These are phyloP conservation scores for Drosophila lutescens DNA, from an alignment of 2,888 invertebrate species.

Conservation along the genomic window DNA sequence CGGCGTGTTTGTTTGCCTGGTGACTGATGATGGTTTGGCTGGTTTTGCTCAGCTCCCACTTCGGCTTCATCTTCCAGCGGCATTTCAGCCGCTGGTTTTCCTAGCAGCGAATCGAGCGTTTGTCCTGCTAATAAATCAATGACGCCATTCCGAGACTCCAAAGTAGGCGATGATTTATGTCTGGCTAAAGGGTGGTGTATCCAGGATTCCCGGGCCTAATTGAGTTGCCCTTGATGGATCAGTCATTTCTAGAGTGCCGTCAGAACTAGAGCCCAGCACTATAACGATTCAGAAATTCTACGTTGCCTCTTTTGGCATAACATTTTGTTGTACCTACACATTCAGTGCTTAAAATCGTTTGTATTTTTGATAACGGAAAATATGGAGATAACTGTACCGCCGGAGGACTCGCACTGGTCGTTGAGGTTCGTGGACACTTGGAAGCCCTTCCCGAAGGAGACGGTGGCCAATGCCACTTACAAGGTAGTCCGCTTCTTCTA, in stretches of 20 bases:
- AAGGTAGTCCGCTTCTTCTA: slow-evolving; percentile 31
- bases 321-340: too few species aligned
- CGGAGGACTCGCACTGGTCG: slow-evolving; percentile 17
- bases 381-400: background rate
- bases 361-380: background rate
- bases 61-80: slow-evolving; percentile 7
- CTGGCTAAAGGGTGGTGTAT: slow-evolving; percentile 21
- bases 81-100: slow-evolving; percentile 6
- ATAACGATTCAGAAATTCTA: slow-evolving; percentile 1
- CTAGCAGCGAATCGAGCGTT: slow-evolving; percentile 1
- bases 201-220: slow-evolving; percentile 16
- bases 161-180: slow-evolving; percentile 57
- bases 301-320: background rate
- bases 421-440: slow-evolving; percentile 7
- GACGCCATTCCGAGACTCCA: slow-evolving; percentile 19
- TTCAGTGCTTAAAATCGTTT: background rate
- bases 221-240: slow-evolving; percentile 28
- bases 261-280: too few species aligned
- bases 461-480: slow-evolving; percentile 19
- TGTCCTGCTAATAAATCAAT: slow-evolving; percentile 61
- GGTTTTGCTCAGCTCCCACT: slow-evolving; percentile 7
- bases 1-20: slow-evolving; percentile 56
- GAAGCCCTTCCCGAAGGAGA: slow-evolving; percentile 13
- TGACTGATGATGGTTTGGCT: slow-evolving; percentile 73
- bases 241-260: slow-evolving; percentile 6